Percentiles rank a stretch among this genome's conserved stretches.
Conservation (phyloP, 2,888 invertebrate genomes). For the Lobophora halterata region DNA sequence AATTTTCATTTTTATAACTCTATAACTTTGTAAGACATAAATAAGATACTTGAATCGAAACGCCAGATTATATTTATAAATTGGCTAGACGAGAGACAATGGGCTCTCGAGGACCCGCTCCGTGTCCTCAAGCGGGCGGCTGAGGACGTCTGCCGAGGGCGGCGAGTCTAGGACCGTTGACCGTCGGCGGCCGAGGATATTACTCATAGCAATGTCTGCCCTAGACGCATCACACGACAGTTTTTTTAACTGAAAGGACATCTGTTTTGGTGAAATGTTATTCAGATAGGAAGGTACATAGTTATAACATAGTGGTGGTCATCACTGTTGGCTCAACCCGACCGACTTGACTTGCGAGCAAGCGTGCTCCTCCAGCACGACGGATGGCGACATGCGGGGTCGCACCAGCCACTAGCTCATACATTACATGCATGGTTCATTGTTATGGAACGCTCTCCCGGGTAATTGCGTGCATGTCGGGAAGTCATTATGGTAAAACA, state of each 20-base stretch:
- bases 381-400: conserved; percentile 16
- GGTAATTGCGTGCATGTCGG: conserved; percentile 4
- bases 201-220: conserved; percentile 2
- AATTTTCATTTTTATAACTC: too few species aligned
- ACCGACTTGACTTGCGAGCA: not conserved
- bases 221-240: not conserved
- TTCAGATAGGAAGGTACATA: too few species aligned
- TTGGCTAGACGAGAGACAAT: not conserved
- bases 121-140: not conserved
- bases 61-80: too few species aligned
- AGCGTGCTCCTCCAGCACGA: conserved; percentile 11
- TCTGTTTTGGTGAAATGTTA: too few species aligned
- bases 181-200: conserved; percentile 5
- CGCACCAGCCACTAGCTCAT: conserved; percentile 7
- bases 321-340: not conserved
- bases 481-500: conserved; percentile 8
- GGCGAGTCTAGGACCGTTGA: conserved; percentile 4
- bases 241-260: not conserved
- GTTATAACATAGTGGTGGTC: too few species aligned
- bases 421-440: conserved; percentile 13
- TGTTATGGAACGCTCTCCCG: conserved; percentile 5
- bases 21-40: too few species aligned
- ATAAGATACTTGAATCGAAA: too few species aligned
- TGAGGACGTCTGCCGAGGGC: too few species aligned
- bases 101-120: not conserved